Evolutionary conservation across 2,888 invertebrate genomes (phyloP).

Genomic region (Idaea aversata): DNA sequence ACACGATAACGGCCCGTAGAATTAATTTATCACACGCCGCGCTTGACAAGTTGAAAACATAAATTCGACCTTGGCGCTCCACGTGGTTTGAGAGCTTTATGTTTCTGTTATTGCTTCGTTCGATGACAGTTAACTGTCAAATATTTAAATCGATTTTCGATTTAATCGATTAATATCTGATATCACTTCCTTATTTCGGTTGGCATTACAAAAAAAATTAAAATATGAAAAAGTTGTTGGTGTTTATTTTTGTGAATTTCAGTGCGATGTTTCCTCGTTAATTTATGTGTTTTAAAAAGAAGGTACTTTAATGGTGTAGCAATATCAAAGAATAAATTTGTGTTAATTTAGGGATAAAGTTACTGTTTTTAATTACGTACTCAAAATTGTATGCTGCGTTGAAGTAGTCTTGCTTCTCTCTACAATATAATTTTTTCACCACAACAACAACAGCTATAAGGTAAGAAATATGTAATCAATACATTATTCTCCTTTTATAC

Average conservation of each 20-base stretch:
- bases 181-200: conserved; percentile 7
- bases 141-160: conserved; percentile 20
- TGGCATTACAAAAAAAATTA: neutral
- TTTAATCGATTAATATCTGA: conserved; percentile 9
- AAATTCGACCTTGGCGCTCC: conserved; percentile 80
- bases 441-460: no score
- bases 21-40: conserved; percentile 81
- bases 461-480: no score
- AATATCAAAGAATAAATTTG: no score
- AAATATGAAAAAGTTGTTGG: neutral
- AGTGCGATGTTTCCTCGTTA: neutral
- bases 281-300: neutral
- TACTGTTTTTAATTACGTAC: no score
- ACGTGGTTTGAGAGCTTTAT: conserved; percentile 72
- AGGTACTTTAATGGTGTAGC: neutral
- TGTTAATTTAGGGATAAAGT: no score
- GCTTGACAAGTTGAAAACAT: conserved; percentile 82
- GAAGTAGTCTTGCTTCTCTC: no score
- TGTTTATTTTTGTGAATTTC: neutral
- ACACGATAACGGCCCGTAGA: conserved; percentile 76
- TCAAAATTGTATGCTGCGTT: no score
- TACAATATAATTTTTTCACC: no score
- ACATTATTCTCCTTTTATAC: no score
- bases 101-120: conserved; percentile 43
- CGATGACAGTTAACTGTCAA: conserved; percentile 21